phyloP scores from a whole-genome alignment of 2,797 vertebrate genomes.

The Gymnoscopelus microlampas region DNA sequence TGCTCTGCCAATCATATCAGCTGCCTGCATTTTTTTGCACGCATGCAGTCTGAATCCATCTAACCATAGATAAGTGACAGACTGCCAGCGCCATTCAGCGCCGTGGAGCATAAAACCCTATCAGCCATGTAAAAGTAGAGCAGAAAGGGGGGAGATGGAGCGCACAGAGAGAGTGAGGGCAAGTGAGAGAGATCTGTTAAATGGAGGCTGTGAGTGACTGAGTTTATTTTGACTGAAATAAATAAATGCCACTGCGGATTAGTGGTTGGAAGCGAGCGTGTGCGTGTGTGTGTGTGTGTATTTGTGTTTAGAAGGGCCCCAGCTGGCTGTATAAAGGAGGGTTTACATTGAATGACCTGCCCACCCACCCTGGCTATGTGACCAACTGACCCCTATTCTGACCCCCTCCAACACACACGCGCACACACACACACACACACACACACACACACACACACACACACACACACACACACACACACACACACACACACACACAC shows the following conservation, averaged over 20 bases:
- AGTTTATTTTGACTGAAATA: slow-evolving; percentile 51
- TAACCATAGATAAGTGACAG: slow-evolving; percentile 59
- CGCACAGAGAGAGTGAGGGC: neutral
- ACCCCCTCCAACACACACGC: slow-evolving; percentile 9
- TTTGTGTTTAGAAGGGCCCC: neutral
- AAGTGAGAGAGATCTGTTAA: slow-evolving; percentile 30
- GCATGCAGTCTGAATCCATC: slow-evolving; percentile 37
- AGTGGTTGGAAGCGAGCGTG: slow-evolving; percentile 11
- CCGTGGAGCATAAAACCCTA: slow-evolving; percentile 52
- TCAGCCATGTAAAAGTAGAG: slow-evolving; percentile 58
- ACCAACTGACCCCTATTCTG: slow-evolving; percentile 36
- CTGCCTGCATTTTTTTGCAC: slow-evolving; percentile 49
- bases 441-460: neutral
- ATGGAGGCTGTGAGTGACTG: slow-evolving; percentile 28
- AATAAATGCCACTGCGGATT: slow-evolving; percentile 39
- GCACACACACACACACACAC: neutral
- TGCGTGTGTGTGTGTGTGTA: slow-evolving; percentile 6
- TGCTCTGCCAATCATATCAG: slow-evolving; percentile 59
- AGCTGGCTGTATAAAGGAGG: slow-evolving; percentile 37
- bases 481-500: neutral
- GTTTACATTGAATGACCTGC: slow-evolving; percentile 44
- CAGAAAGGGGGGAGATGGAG: slow-evolving; percentile 8
- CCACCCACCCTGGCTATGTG: slow-evolving; percentile 49
- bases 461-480: neutral
- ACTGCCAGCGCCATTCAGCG: slow-evolving; percentile 59